Evolutionary conservation across 2,888 invertebrate species (phyloP).

Genomic region (Mesoligia furuncula): DNA sequence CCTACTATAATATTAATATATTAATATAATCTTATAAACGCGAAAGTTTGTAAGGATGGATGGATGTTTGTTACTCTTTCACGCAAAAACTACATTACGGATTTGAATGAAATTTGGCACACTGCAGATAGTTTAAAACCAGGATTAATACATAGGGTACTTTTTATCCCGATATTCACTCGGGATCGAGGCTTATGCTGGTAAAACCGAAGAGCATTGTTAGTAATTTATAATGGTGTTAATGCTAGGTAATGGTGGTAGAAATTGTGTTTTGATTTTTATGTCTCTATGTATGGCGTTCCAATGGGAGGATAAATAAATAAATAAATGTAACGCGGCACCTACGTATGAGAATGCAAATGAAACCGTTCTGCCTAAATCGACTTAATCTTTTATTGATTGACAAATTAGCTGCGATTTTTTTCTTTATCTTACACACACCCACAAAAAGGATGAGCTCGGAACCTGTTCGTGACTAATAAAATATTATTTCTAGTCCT

Average conservation of each 20-base stretch:
- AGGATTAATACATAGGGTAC: background rate
- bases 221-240: background rate
- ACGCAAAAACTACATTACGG: background rate
- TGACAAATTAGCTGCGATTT: conserved; percentile 22
- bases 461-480: conserved; percentile 2
- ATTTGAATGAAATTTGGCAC: background rate
- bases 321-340: background rate
- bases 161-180: background rate
- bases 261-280: background rate
- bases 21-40: background rate
- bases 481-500: background rate
- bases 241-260: background rate
- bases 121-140: background rate
- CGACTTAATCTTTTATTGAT: background rate
- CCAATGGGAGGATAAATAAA: too few species aligned
- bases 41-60: background rate
- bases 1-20: too few species aligned
- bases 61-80: background rate
- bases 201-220: background rate
- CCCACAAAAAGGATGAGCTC: background rate
- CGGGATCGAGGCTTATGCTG: background rate
- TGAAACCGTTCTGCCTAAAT: background rate
- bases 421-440: background rate
- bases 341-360: background rate
- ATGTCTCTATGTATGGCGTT: background rate